Evolutionary conservation across 2,113 vertebrate species (phyloP).

Genomic region (Chlorodrepanis virens): DNA sequence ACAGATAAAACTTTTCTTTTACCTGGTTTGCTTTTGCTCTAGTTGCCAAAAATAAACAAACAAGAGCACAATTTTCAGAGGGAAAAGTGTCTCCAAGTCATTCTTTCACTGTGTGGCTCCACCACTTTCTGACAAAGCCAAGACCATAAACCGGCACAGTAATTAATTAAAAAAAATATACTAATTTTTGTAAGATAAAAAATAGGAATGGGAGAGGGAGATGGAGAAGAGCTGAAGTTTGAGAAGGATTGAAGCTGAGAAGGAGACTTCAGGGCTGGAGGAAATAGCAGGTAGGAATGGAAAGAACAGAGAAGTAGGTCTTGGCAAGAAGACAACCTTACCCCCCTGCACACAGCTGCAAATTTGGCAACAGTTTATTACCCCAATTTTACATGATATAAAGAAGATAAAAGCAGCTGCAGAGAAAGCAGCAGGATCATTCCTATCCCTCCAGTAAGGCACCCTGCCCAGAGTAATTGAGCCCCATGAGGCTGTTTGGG

Average conservation of each 20-base stretch:
- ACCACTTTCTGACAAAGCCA: background rate
- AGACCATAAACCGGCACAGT: background rate
- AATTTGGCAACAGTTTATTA: background rate
- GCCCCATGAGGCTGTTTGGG: rapidly evolving
- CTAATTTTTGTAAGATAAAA: background rate
- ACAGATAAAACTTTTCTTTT: background rate
- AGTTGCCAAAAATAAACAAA: background rate
- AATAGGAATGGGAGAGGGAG: background rate
- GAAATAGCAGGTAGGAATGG: background rate
- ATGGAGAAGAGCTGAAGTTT: background rate
- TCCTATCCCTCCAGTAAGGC: background rate
- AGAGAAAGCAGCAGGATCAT: background rate
- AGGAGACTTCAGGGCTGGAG: background rate
- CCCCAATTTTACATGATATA: background rate
- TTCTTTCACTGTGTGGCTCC: background rate
- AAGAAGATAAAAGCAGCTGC: background rate
- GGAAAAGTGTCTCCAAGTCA: background rate
- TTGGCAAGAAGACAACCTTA: background rate
- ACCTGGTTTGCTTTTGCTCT: background rate
- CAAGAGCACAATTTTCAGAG: background rate
- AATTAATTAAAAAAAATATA: background rate
- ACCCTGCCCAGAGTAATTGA: rapidly evolving
- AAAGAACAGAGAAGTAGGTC: background rate
- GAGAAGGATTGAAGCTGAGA: background rate
- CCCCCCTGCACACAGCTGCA: background rate